Evolutionary conservation across 1,140 invertebrate genomes (phyloP).

Genomic region (Bombus sibiricus): DNA sequence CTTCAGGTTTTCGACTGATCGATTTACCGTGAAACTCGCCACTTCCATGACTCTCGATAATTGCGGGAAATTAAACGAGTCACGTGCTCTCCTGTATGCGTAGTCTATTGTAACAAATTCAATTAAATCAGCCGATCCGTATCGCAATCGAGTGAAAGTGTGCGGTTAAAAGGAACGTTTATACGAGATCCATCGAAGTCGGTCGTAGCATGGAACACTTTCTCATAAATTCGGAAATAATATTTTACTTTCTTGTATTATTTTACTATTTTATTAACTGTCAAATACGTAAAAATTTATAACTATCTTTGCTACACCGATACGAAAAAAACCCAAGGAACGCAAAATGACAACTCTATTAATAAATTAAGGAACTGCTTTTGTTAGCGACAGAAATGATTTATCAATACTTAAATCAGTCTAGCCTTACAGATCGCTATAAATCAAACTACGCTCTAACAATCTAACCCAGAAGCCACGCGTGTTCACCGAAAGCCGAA

Average conservation of each 20-base stretch:
- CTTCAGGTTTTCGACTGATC: background rate
- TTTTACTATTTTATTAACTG: background rate
- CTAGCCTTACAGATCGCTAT: no score
- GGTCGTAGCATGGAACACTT: background rate
- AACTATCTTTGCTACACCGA: background rate
- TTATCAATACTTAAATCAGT: background rate
- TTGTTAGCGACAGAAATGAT: background rate
- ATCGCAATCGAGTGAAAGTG: conserved; percentile 37
- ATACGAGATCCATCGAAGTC: background rate
- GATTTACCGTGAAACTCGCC: background rate
- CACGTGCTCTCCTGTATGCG: background rate
- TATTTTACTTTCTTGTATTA: background rate
- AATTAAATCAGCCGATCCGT: conserved; percentile 37
- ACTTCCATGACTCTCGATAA: background rate
- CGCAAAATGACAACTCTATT: background rate
- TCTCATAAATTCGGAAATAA: conserved; percentile 4
- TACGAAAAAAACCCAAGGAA: background rate
- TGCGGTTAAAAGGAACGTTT: background rate
- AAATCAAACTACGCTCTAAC: background rate
- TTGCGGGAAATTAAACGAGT: conserved; percentile 19
- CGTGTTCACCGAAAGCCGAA: background rate
- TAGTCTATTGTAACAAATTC: conserved; percentile 20
- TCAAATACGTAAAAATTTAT: background rate
- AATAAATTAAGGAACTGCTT: background rate
- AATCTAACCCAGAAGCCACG: background rate